These are phyloP conservation scores for Corythornis leucogaster DNA, from an alignment of 2,797 vertebrate species.

Conservation along the genomic window DNA sequence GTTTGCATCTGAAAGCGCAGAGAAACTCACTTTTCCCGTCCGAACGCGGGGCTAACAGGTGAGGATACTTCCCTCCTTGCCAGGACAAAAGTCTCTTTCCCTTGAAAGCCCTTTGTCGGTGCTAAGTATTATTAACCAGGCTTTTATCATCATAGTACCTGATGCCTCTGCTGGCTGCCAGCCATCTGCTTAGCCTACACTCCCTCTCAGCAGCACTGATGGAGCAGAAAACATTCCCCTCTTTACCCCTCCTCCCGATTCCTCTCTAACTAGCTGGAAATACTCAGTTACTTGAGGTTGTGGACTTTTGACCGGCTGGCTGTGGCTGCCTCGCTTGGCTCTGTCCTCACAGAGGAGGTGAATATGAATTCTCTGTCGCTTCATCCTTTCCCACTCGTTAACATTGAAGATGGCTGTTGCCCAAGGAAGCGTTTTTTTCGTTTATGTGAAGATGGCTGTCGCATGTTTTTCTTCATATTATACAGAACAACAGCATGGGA, in stretches of 20 bases:
- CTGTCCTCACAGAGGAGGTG: neutral
- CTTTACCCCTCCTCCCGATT: neutral
- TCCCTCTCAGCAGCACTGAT: neutral
- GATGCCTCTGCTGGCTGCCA: constrained; percentile 29
- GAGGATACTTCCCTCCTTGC: neutral
- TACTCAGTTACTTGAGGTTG: neutral
- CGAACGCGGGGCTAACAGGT: neutral
- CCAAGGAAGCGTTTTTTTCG: neutral
- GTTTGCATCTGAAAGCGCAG: neutral
- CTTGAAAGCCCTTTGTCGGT: constrained; percentile 9
- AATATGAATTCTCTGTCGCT: neutral
- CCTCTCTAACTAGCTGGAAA: neutral
- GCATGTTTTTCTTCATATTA: neutral
- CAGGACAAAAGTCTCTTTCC: neutral
- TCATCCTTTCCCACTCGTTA: neutral
- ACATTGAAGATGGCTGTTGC: neutral
- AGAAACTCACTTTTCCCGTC: neutral
- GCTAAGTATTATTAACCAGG: constrained; percentile 3
- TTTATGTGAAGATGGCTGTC: neutral
- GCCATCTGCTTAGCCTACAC: constrained; percentile 24
- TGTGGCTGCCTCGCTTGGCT: neutral
- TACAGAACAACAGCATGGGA: constrained; percentile 4
- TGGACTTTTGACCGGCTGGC: neutral
- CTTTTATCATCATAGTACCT: constrained; percentile 27
- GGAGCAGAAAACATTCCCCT: constrained; percentile 11